Evolutionary conservation across 2,113 vertebrate genomes (phyloP).

Genomic region (Coryphaenoides rupestris): DNA sequence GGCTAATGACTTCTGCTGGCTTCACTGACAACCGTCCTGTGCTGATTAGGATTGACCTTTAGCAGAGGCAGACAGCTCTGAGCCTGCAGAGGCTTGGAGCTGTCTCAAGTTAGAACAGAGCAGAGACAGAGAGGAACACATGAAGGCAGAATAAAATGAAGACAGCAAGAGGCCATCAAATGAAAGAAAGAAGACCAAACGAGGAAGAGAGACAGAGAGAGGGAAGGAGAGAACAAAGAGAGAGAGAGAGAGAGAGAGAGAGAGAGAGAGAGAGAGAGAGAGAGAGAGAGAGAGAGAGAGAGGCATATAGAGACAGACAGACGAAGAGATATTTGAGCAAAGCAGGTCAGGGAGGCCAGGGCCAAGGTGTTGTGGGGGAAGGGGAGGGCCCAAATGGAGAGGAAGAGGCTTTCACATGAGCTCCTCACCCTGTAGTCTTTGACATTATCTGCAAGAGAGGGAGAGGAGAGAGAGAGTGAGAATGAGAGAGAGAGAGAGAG

Average conservation of each 20-base stretch:
- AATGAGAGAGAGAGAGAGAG: not conserved
- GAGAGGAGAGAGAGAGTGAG: not conserved
- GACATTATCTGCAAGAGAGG: not conserved
- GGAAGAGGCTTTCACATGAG: not conserved
- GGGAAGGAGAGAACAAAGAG: no score
- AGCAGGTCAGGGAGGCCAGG: conserved; percentile 36
- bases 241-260: conserved; percentile 14
- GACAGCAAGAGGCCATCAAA: conserved; percentile 23
- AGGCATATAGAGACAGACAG: conserved; percentile 25
- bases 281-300: not conserved
- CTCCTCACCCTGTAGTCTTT: not conserved
- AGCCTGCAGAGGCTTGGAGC: conserved; percentile 52
- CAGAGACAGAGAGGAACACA: conserved; percentile 12
- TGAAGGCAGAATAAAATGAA: conserved; percentile 8
- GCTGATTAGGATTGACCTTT: conserved; percentile 66
- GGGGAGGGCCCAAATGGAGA: not conserved
- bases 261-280: conserved; percentile 12
- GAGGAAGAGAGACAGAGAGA: conserved; percentile 1
- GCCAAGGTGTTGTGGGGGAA: conserved; percentile 21
- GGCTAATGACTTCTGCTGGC: conserved; percentile 58
- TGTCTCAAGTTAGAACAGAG: conserved; percentile 34
- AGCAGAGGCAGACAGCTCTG: conserved; percentile 53
- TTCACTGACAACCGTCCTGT: conserved; percentile 37
- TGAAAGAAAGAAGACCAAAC: conserved; percentile 9
- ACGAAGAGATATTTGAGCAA: conserved; percentile 7